These are phyloP conservation scores for Prunella himalayana DNA, from an alignment of 2,113 vertebrate genomes.

Conservation along the genomic window DNA sequence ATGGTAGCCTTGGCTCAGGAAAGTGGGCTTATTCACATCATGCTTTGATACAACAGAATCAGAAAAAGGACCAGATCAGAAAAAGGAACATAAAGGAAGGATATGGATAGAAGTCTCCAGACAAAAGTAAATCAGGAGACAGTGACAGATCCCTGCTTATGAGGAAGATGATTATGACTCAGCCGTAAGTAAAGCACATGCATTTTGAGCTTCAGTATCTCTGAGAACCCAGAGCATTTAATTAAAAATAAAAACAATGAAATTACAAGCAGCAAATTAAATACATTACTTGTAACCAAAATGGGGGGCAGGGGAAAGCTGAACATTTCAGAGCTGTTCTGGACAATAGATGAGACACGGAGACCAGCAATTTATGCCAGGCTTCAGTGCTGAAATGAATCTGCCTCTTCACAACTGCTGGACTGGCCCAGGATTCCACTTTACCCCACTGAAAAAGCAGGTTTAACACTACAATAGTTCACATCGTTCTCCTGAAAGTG, in stretches of 20 bases:
- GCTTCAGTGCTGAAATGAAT: not conserved
- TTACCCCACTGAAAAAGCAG: not conserved
- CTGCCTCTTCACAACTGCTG: not conserved
- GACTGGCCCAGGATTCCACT: not conserved
- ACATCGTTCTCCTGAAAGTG: not conserved
- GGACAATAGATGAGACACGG: not conserved
- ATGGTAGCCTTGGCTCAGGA: not conserved
- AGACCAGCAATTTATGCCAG: not conserved
- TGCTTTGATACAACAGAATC: not conserved
- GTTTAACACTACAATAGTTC: not conserved
- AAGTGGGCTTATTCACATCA: not conserved
- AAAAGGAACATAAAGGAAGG: not conserved
- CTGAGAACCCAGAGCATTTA: not conserved
- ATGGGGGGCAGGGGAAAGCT: not conserved
- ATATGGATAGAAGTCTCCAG: not conserved
- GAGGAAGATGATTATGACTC: conserved; percentile 31
- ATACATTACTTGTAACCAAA: not conserved
- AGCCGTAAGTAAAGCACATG: not conserved
- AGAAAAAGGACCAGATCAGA: not conserved
- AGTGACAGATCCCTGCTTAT: not conserved
- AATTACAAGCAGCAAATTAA: not conserved
- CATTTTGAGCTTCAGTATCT: not conserved
- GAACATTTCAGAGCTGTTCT: not conserved
- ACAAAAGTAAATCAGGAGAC: conserved; percentile 22
- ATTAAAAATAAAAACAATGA: not conserved